Conservation (phyloP, 92 coral and sea anemone species). For the Paramuricea clavata region DNA sequence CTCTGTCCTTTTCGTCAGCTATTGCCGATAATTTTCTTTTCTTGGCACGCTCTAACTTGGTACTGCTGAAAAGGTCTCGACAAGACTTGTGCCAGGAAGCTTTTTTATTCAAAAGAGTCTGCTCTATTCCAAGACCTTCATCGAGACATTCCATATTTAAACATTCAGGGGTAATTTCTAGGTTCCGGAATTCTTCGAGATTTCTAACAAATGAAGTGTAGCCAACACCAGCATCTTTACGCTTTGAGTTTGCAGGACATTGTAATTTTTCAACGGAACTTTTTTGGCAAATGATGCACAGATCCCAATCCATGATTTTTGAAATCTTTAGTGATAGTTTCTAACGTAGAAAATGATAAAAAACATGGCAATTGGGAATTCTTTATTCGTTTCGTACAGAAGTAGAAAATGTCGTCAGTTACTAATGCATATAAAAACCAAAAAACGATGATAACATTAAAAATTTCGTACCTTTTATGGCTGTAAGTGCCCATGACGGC, state of each 20-base stretch:
- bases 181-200: slow-evolving; percentile 18
- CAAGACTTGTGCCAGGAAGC: slow-evolving; percentile 61
- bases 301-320: slow-evolving; percentile 58
- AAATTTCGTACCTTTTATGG: background rate
- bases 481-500: background rate
- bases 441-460: too few relatives aligned
- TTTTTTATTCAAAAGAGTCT: slow-evolving; percentile 16
- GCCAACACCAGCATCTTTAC: slow-evolving; percentile 7
- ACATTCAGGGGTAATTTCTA: slow-evolving; percentile 15
- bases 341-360: slow-evolving; percentile 5
- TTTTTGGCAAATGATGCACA: slow-evolving; percentile 52
- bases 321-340: slow-evolving; percentile 1
- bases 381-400: background rate
- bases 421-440: background rate
- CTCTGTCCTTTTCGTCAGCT: slow-evolving; percentile 38
- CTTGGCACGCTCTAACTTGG: slow-evolving; percentile 54
- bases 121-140: slow-evolving; percentile 28
- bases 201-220: background rate
- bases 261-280: slow-evolving; percentile 35
- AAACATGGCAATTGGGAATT: slow-evolving; percentile 1
- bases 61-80: slow-evolving; percentile 51
- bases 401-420: background rate
- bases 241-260: slow-evolving; percentile 51
- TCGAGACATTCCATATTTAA: slow-evolving; percentile 26
- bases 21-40: slow-evolving; percentile 56